Conservation (phyloP, 2,888 invertebrate species). For the Trissonchulus latispiculum region DNA sequence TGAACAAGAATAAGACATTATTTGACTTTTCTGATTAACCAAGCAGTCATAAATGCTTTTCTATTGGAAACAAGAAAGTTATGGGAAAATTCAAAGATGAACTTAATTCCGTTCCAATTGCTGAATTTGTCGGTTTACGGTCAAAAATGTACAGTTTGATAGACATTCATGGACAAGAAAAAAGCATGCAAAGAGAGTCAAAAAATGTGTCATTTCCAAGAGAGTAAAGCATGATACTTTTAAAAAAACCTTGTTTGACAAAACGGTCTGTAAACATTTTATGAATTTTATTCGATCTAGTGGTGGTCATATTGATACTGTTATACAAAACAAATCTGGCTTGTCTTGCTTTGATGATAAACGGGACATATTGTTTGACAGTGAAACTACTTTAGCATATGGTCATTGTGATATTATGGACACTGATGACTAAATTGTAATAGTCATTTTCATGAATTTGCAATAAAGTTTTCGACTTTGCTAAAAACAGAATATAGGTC, state of each 20-base stretch:
- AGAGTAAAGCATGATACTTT: neutral
- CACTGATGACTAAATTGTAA: too few species aligned
- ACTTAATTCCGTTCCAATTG: neutral
- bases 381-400: too few species aligned
- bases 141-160: conserved; percentile 10
- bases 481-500: too few species aligned
- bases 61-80: conserved; percentile 1
- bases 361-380: conserved; percentile 2
- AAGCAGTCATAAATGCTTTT: neutral
- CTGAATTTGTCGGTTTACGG: conserved; percentile 1
- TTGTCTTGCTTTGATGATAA: neutral
- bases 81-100: conserved; percentile 8
- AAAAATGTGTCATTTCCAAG: neutral
- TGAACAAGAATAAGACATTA: neutral
- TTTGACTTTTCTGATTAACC: conserved; percentile 8
- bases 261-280: neutral
- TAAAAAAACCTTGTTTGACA: neutral
- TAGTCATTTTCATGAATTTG: too few species aligned
- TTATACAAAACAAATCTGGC: neutral
- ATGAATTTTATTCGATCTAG: neutral
- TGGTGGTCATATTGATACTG: neutral
- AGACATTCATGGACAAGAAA: neutral
- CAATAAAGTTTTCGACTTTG: too few species aligned
- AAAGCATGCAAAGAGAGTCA: neutral
- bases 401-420: too few species aligned